phyloP scores from a whole-genome alignment of 1,140 invertebrate genomes.

The Drosophila kurseongensis region DNA sequence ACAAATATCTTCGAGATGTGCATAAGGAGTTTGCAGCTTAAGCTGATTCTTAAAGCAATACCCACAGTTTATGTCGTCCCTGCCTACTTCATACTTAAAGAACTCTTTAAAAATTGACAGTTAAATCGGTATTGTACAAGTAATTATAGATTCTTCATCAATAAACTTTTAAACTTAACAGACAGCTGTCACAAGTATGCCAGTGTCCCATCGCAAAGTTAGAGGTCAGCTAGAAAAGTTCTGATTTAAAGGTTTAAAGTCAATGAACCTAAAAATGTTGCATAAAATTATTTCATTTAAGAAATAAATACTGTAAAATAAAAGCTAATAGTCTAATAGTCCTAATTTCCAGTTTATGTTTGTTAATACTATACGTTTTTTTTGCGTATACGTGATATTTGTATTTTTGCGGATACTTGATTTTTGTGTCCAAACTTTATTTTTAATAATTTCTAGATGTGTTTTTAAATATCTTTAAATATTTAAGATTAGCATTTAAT shows the following conservation, averaged over 20 bases:
- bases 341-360: no score
- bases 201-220: neutral
- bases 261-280: no score
- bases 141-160: slow-evolving; percentile 29
- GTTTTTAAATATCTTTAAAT: no score
- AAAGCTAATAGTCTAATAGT: no score
- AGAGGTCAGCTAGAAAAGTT: slow-evolving; percentile 8
- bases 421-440: no score
- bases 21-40: neutral
- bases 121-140: slow-evolving; percentile 9
- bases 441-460: no score
- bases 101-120: neutral
- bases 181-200: slow-evolving; percentile 25
- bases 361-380: no score
- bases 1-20: slow-evolving; percentile 8
- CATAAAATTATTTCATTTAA: no score
- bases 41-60: slow-evolving; percentile 4
- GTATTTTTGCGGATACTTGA: neutral
- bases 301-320: no score
- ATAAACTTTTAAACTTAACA: slow-evolving; percentile 10
- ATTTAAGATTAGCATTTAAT: no score
- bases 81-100: neutral
- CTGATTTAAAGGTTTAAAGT: no score
- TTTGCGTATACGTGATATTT: neutral
- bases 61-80: neutral